Evolutionary conservation across 2,797 vertebrate genomes (phyloP).

Genomic region (Mormyrus proboscirostris): DNA sequence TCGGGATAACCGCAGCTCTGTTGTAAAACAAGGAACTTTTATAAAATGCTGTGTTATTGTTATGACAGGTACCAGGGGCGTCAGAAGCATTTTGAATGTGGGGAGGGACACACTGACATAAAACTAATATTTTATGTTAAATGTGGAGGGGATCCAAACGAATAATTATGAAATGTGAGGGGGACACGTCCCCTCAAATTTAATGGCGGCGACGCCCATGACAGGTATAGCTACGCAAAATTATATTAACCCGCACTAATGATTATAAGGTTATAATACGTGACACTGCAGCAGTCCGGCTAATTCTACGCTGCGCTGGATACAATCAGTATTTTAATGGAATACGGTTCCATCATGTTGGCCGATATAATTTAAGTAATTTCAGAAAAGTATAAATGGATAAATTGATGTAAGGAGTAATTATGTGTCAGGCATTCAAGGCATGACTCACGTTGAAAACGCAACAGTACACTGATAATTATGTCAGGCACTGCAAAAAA

Average conservation of each 20-base stretch:
- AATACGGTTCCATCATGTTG: not conserved
- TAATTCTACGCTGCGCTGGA: not conserved
- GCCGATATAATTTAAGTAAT: not conserved
- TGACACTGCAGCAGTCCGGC: not conserved
- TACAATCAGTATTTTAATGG: not conserved
- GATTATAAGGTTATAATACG: not conserved
- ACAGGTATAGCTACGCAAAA: not conserved
- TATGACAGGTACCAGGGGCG: not conserved
- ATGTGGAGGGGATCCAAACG: too few species aligned
- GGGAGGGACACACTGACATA: too few species aligned
- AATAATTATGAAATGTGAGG: too few species aligned
- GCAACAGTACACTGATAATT: conserved; percentile 3
- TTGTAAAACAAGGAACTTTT: not conserved
- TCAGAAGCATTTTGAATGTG: too few species aligned
- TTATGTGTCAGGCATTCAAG: not conserved
- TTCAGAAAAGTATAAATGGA: not conserved
- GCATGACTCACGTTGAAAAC: not conserved
- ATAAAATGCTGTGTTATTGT: not conserved
- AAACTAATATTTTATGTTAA: too few species aligned
- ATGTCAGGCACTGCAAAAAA: conserved; percentile 22
- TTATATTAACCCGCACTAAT: not conserved
- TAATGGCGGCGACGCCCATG: not conserved
- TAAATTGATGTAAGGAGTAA: not conserved
- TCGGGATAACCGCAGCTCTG: not conserved
- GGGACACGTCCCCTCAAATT: too few species aligned